A percentile compares a stretch with the other conserved stretches of the same genome.
Conservation (phyloP, 1,140 invertebrate genomes). For the Drosophila kohkoa region DNA sequence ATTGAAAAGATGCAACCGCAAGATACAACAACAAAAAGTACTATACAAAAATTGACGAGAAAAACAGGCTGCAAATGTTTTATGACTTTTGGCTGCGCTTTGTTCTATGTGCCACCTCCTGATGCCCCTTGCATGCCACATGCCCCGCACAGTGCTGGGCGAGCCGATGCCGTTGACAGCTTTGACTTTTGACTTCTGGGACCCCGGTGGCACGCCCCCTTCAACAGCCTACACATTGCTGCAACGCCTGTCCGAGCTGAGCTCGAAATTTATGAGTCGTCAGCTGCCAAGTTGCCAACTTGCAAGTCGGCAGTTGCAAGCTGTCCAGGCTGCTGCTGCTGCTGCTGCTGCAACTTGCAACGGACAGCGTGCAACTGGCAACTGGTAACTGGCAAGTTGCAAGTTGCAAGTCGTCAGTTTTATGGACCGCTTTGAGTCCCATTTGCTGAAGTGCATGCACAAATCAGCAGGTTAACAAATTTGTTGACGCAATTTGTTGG, state of each 20-base stretch:
- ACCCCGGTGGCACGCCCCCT: slow-evolving; percentile 28
- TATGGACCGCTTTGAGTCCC: slow-evolving; percentile 46
- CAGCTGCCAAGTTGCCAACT: slow-evolving; percentile 28
- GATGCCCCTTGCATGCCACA: not conserved
- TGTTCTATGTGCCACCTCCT: slow-evolving; percentile 43
- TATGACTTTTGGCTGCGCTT: slow-evolving; percentile 52
- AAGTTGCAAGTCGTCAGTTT: slow-evolving; percentile 38
- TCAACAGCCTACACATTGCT: slow-evolving; percentile 25
- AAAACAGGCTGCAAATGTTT: slow-evolving; percentile 48
- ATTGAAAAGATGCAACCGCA: slow-evolving; percentile 76
- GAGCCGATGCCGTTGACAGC: slow-evolving; percentile 34
- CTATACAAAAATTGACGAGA: slow-evolving; percentile 22
- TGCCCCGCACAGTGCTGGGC: not conserved
- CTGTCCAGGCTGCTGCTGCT: not conserved
- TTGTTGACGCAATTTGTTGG: slow-evolving; percentile 51
- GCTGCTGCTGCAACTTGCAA: too few relatives aligned
- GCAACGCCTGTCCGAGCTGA: slow-evolving; percentile 43
- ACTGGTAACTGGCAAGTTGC: not conserved
- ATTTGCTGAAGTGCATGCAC: slow-evolving; percentile 40
- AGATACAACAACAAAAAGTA: slow-evolving; percentile 59
- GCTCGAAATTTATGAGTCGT: slow-evolving; percentile 44
- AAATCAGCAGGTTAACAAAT: slow-evolving; percentile 50
- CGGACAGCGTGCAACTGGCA: too few relatives aligned
- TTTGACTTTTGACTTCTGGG: slow-evolving; percentile 57
- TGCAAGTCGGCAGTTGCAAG: slow-evolving; percentile 16